Conservation (phyloP, 2,888 invertebrate genomes). For the Sminthurides aquaticus region DNA sequence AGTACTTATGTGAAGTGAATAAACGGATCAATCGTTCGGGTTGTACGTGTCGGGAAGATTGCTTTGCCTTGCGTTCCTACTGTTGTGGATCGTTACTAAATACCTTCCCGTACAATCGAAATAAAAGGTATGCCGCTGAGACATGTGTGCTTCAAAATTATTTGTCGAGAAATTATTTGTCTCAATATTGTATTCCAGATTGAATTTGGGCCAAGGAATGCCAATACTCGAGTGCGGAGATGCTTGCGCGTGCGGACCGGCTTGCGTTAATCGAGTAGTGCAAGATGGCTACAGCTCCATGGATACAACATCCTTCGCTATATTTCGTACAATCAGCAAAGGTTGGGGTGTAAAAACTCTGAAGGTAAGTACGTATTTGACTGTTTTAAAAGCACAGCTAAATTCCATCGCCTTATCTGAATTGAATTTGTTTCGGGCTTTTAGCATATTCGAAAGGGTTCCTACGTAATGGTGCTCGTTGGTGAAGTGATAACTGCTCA, state of each 20-base stretch:
- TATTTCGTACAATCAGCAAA: constrained; percentile 7
- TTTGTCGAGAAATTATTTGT: too few species aligned
- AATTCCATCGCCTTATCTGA: neutral
- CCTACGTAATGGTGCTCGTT: constrained; percentile 9
- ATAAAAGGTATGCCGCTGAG: too few species aligned
- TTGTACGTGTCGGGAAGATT: constrained; percentile 5
- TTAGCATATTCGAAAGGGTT: constrained; percentile 11
- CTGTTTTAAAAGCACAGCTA: neutral
- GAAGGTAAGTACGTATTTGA: constrained; percentile 10
- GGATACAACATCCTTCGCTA: neutral
- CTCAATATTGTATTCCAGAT: neutral
- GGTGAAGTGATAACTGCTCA: constrained; percentile 15
- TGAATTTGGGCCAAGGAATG: constrained; percentile 1
- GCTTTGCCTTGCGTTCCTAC: neutral
- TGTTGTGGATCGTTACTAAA: too few species aligned
- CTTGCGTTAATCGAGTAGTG: constrained; percentile 12
- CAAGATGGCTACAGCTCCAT: constrained; percentile 12
- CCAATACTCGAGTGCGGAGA: constrained; percentile 18
- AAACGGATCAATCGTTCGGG: neutral
- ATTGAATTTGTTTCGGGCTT: neutral
- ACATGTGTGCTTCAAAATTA: too few species aligned
- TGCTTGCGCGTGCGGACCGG: constrained; percentile 8
- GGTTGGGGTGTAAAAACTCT: constrained; percentile 21
- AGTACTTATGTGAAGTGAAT: neutral
- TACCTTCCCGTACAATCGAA: too few species aligned